A percentile compares a stretch with the other conserved stretches of the same genome.
phyloP scores from a whole-genome alignment of 2,797 vertebrate species.

The Phalanger gymnotis region DNA sequence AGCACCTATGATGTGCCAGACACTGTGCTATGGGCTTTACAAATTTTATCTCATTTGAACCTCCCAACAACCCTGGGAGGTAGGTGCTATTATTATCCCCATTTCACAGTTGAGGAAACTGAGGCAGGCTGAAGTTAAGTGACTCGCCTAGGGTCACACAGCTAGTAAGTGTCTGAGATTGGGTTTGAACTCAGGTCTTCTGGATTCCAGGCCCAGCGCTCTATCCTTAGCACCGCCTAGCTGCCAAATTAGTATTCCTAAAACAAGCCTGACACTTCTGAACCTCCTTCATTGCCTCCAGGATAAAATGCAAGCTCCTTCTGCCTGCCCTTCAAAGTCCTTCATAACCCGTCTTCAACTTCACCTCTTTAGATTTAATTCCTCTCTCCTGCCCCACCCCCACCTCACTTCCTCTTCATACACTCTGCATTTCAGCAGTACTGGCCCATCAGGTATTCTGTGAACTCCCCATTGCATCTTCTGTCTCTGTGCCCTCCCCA shows the following conservation, averaged over 20 bases:
- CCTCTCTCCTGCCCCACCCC: neutral
- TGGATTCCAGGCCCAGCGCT: neutral
- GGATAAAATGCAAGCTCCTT: neutral
- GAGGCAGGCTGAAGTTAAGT: neutral
- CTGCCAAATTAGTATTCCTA: neutral
- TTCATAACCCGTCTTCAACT: neutral
- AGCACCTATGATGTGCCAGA: neutral
- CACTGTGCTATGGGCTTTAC: neutral
- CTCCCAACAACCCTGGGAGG: neutral
- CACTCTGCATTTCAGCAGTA: too few species aligned
- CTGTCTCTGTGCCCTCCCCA: neutral
- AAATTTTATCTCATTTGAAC: neutral
- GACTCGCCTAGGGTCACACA: neutral
- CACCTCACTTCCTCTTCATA: too few species aligned
- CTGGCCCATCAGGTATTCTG: too few species aligned
- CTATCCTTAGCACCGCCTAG: neutral
- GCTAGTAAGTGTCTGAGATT: too few species aligned
- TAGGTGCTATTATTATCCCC: neutral
- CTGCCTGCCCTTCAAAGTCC: neutral
- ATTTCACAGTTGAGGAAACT: too few species aligned
- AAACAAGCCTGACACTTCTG: neutral
- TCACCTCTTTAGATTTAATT: neutral
- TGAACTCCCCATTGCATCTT: too few species aligned
- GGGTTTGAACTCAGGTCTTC: neutral
- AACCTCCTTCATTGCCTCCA: neutral